A percentile compares a stretch with the other conserved stretches of the same genome.
Evolutionary conservation across 2,888 invertebrate genomes (phyloP).

Genomic region (Petrolisthes cinctipes): DNA sequence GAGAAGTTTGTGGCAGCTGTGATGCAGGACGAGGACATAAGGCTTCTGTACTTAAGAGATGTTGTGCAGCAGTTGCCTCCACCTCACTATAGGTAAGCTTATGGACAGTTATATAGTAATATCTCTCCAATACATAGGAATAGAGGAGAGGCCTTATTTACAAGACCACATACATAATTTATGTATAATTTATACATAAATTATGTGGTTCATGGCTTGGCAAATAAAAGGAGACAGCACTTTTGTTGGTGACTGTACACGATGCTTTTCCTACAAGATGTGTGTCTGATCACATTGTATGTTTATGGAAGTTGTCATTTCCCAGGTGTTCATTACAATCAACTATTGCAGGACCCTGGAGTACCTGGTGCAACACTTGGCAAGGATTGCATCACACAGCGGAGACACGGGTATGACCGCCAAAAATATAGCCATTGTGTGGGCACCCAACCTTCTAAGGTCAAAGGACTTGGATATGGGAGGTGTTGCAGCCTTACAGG

Average conservation of each 20-base stretch:
- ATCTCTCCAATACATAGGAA: no score
- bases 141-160: no score
- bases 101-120: background rate
- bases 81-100: slow-evolving; percentile 89
- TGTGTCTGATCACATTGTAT: no score
- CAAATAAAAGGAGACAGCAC: no score
- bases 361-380: slow-evolving; percentile 92
- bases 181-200: no score
- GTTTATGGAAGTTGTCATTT: no score
- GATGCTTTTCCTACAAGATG: no score
- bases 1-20: slow-evolving; percentile 93
- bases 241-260: no score
- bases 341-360: slow-evolving; percentile 82
- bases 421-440: slow-evolving; percentile 95
- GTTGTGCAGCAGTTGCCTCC: slow-evolving; percentile 94
- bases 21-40: slow-evolving; percentile 76
- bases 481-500: slow-evolving; percentile 80
- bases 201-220: no score
- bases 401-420: slow-evolving; percentile 96
- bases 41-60: slow-evolving; percentile 86
- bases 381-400: slow-evolving; percentile 88
- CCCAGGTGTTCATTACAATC: no score
- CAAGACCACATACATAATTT: no score
- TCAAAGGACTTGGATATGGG: slow-evolving; percentile 90
- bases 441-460: slow-evolving; percentile 94